Percentiles rank a stretch among this genome's conserved stretches.
Evolutionary conservation across 2,888 invertebrate species (phyloP).

Genomic region (Andrena hattorfiana): DNA sequence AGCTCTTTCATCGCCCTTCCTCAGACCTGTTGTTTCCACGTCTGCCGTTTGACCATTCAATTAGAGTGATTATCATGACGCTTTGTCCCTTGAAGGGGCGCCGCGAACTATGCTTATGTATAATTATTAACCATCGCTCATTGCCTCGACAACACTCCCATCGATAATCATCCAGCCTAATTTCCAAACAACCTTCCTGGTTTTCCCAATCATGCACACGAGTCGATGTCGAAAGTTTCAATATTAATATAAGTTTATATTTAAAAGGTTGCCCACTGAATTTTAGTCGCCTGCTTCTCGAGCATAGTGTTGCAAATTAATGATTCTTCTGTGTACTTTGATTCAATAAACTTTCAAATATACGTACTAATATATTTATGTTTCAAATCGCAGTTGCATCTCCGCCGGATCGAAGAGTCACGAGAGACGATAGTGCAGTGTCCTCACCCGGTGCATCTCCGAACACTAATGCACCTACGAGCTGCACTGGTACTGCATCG

Average conservation of each 20-base stretch:
- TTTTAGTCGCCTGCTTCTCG: too few relatives aligned
- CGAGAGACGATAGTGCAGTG: conserved; percentile 87
- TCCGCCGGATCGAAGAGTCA: conserved; percentile 90
- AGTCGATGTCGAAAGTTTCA: too few relatives aligned
- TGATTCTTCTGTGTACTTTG: too few relatives aligned
- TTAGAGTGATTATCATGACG: conserved; percentile 47
- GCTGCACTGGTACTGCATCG: conserved; percentile 82
- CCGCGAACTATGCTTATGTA: conserved; percentile 3
- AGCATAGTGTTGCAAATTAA: too few relatives aligned
- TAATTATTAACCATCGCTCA: conserved; percentile 15
- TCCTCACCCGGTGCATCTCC: conserved; percentile 83
- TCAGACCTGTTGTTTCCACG: conserved; percentile 44
- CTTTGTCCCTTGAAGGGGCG: background rate
- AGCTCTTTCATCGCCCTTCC: conserved; percentile 58
- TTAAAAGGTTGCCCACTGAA: too few relatives aligned
- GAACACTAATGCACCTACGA: conserved; percentile 84
- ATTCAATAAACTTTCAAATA: background rate
- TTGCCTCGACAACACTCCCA: background rate
- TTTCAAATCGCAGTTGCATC: conserved; percentile 89
- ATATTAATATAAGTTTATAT: too few relatives aligned
- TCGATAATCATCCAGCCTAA: background rate
- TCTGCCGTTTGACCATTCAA: conserved; percentile 48
- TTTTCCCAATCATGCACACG: background rate
- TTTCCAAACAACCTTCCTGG: background rate
- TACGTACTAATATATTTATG: background rate